Evolutionary conservation across 2,888 invertebrate genomes (phyloP).

Genomic region (Cerastis rubricosa): DNA sequence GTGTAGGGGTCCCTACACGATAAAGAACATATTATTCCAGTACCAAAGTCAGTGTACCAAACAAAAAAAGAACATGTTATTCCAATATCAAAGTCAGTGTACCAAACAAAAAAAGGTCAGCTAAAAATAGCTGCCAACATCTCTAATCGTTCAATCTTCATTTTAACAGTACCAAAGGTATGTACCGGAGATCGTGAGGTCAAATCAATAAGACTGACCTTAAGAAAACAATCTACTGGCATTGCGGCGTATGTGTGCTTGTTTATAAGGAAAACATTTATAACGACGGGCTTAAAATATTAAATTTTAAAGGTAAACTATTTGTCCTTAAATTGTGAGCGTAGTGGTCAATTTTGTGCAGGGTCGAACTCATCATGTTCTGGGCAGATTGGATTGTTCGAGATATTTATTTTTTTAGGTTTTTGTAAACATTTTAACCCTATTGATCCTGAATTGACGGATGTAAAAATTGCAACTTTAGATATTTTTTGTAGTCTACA

Average conservation of each 20-base stretch:
- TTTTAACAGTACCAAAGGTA: constrained; percentile 42
- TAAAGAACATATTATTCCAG: too few species aligned
- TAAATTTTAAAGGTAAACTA: constrained; percentile 15
- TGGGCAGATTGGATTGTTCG: constrained; percentile 2
- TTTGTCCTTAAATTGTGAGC: constrained; percentile 18
- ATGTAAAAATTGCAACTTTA: not conserved
- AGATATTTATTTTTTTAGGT: not conserved
- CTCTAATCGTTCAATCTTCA: constrained; percentile 54
- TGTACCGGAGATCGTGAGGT: constrained; percentile 65
- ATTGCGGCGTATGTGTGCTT: constrained; percentile 39
- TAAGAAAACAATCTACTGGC: constrained; percentile 67
- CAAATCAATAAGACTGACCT: constrained; percentile 74
- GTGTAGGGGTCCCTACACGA: too few species aligned
- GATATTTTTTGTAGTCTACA: not conserved
- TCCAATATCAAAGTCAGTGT: not conserved
- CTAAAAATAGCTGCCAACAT: constrained; percentile 14
- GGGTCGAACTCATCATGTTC: constrained; percentile 17
- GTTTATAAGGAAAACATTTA: constrained; percentile 49
- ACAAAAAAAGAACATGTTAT: too few species aligned
- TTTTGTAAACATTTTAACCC: constrained; percentile 1
- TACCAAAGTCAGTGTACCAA: too few species aligned
- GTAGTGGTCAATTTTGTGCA: constrained; percentile 28
- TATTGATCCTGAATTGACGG: not conserved
- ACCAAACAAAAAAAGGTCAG: constrained; percentile 9
- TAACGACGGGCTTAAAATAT: constrained; percentile 7